Evolutionary conservation across 2,888 invertebrate genomes (phyloP).

Genomic region (Stomorhina lunata): DNA sequence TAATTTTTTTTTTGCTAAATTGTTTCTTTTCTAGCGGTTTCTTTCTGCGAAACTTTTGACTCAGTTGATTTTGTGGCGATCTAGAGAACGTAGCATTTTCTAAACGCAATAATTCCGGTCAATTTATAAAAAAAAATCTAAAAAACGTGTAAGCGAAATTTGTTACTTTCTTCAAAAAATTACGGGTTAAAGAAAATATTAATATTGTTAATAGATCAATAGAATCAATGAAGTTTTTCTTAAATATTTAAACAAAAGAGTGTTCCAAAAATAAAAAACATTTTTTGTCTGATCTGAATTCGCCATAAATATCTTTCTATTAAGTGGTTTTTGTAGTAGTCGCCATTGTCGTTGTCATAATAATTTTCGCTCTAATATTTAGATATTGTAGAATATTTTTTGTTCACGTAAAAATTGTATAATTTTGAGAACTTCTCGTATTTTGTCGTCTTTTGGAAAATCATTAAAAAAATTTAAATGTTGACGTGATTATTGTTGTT

Average conservation of each 20-base stretch:
- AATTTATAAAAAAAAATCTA: not conserved
- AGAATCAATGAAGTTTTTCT: slow-evolving; percentile 27
- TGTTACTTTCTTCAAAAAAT: not conserved
- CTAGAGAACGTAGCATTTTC: slow-evolving; percentile 58
- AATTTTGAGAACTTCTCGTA: slow-evolving; percentile 5
- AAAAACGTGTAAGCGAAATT: not conserved
- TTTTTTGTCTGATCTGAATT: not conserved
- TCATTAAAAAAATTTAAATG: slow-evolving; percentile 21
- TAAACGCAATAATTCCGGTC: slow-evolving; percentile 30
- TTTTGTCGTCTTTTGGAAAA: slow-evolving; percentile 21
- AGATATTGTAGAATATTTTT: no score
- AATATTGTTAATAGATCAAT: not conserved
- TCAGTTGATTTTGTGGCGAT: slow-evolving; percentile 61
- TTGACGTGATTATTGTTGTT: slow-evolving; percentile 37
- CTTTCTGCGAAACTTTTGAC: slow-evolving; percentile 29
- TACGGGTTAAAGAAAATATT: no score
- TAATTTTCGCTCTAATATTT: slow-evolving; percentile 1
- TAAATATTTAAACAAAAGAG: not conserved
- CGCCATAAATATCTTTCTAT: not conserved
- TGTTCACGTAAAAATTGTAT: no score
- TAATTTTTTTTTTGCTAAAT: slow-evolving; percentile 15
- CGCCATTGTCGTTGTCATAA: not conserved
- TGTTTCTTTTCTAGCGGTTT: slow-evolving; percentile 18
- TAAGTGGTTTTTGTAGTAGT: not conserved
- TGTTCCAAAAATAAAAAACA: not conserved